Conservation (phyloP, 2,888 invertebrate species). For the Acleris literana region DNA sequence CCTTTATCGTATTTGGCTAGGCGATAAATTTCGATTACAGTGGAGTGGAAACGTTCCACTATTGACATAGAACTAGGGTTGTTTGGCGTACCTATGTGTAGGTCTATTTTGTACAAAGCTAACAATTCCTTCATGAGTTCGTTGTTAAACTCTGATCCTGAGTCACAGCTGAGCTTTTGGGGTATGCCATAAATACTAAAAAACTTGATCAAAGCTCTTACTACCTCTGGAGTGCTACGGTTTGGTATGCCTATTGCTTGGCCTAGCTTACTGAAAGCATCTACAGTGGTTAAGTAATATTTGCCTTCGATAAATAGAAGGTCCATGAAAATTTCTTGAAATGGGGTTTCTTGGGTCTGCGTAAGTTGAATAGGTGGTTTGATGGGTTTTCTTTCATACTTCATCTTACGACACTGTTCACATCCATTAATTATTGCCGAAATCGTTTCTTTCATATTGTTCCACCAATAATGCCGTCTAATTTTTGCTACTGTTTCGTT, state of each 20-base stretch:
- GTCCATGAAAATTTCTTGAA: slow-evolving; percentile 36
- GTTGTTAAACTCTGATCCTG: slow-evolving; percentile 16
- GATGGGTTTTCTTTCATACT: slow-evolving; percentile 39
- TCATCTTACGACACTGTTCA: slow-evolving; percentile 35
- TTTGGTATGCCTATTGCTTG: slow-evolving; percentile 1
- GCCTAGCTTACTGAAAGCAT: slow-evolving; percentile 22
- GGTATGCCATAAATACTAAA: slow-evolving; percentile 15
- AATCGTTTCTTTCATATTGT: slow-evolving; percentile 41
- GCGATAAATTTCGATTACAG: slow-evolving; percentile 18
- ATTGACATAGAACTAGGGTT: slow-evolving; percentile 16
- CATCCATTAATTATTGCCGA: slow-evolving; percentile 33
- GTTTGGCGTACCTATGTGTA: slow-evolving; percentile 22
- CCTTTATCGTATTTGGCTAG: slow-evolving; percentile 16
- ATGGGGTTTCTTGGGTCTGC: slow-evolving; percentile 28
- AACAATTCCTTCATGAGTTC: slow-evolving; percentile 15
- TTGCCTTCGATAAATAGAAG: slow-evolving; percentile 18
- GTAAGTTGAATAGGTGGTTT: slow-evolving; percentile 30
- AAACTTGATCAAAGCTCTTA: slow-evolving; percentile 13
- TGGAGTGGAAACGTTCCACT: slow-evolving; percentile 19
- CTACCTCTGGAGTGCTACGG: slow-evolving; percentile 17
- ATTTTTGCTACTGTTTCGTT: slow-evolving; percentile 40
- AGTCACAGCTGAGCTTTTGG: slow-evolving; percentile 8
- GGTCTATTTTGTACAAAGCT: slow-evolving; percentile 10
- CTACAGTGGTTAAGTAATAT: slow-evolving; percentile 31
- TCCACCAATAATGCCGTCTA: slow-evolving; percentile 41